Conservation (phyloP, 2,888 invertebrate species). For the Operophtera brumata region DNA sequence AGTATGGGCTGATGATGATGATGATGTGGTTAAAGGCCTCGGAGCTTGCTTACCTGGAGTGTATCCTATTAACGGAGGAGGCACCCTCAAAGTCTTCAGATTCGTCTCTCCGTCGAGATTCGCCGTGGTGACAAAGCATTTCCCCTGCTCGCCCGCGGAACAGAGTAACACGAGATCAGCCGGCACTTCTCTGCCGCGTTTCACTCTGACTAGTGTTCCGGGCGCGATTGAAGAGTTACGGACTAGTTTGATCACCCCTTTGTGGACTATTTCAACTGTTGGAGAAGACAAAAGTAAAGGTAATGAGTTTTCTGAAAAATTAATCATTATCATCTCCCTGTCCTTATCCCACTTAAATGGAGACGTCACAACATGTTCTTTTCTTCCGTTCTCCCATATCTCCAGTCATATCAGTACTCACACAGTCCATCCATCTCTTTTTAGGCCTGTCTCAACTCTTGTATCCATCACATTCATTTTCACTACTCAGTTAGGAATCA, state of each 20-base stretch:
- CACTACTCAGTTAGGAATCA: too few species aligned
- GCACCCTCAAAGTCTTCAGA: slow-evolving; percentile 82
- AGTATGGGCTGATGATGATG: too few species aligned
- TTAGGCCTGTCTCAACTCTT: too few species aligned
- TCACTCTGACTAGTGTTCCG: slow-evolving; percentile 88
- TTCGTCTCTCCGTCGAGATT: slow-evolving; percentile 93
- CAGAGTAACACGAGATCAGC: slow-evolving; percentile 89
- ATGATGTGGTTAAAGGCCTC: too few species aligned
- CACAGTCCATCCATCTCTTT: too few species aligned
- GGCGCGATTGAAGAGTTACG: slow-evolving; percentile 82
- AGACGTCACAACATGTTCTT: too few species aligned
- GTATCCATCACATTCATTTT: too few species aligned
- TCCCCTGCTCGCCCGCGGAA: slow-evolving; percentile 84
- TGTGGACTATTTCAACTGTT: slow-evolving; percentile 80
- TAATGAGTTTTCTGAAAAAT: neutral
- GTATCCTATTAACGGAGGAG: slow-evolving; percentile 64
- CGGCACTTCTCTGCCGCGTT: slow-evolving; percentile 87
- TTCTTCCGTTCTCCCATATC: too few species aligned
- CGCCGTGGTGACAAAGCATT: slow-evolving; percentile 91
- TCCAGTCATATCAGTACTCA: too few species aligned
- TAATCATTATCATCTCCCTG: too few species aligned
- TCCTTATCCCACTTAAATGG: too few species aligned
- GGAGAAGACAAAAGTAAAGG: neutral
- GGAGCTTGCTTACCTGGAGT: slow-evolving; percentile 55
- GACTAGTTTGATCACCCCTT: slow-evolving; percentile 79